phyloP scores from a whole-genome alignment of 1,140 invertebrate genomes.

The Plectus sambesii region DNA sequence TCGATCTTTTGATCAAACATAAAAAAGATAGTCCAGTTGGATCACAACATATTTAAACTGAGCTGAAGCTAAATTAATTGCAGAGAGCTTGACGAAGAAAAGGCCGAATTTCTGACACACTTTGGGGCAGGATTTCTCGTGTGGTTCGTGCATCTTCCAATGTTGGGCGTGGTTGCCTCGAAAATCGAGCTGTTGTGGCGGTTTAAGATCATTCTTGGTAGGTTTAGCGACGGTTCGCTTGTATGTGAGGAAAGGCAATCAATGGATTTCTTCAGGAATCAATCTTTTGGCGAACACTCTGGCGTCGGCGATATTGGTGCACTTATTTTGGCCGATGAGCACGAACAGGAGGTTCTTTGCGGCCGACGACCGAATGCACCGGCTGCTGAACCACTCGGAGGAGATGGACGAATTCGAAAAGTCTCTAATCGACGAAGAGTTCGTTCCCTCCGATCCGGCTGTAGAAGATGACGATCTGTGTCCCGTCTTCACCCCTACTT shows the following conservation, averaged over 20 bases:
- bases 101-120: conserved; percentile 80
- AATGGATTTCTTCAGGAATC: conserved; percentile 58
- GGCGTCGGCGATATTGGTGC: conserved; percentile 81
- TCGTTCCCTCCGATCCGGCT: too few species aligned
- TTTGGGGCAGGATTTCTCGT: conserved; percentile 91
- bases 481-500: too few species aligned
- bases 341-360: conserved; percentile 19
- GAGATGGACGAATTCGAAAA: conserved; percentile 21
- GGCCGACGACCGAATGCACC: conserved; percentile 12
- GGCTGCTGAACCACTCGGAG: conserved; percentile 12
- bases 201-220: conserved; percentile 80
- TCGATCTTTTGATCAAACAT: too few species aligned
- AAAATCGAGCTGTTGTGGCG: conserved; percentile 87
- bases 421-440: too few species aligned
- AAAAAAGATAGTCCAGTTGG: too few species aligned
- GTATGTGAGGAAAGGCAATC: background rate
- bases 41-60: too few species aligned
- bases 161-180: conserved; percentile 78
- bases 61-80: conserved; percentile 7
- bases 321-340: conserved; percentile 78
- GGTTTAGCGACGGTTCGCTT: conserved; percentile 43
- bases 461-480: too few species aligned
- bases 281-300: conserved; percentile 84
- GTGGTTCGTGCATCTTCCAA: conserved; percentile 93
- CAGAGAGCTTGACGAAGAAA: conserved; percentile 51